Conservation (phyloP, 2,888 invertebrate species). For the Plagodis dolabraria region DNA sequence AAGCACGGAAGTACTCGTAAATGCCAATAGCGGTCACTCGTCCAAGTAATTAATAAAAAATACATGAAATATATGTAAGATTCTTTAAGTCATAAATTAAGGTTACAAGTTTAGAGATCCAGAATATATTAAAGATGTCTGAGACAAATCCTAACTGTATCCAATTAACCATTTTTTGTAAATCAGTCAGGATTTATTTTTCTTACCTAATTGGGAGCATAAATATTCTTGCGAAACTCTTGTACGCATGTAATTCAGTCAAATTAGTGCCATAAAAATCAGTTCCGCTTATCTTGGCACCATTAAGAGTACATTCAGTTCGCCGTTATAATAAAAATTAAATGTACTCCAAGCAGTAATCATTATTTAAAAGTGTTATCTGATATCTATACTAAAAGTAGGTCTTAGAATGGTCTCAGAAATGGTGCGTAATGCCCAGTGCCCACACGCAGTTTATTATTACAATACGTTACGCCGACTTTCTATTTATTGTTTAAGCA, state of each 20-base stretch:
- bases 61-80: too few relatives aligned
- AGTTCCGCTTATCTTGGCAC: conserved; percentile 45
- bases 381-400: conserved; percentile 42
- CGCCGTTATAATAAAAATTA: conserved; percentile 46
- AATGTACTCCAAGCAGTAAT: conserved; percentile 42
- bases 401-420: conserved; percentile 29
- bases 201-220: conserved; percentile 38
- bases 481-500: conserved; percentile 6
- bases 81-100: too few relatives aligned
- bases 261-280: conserved; percentile 50
- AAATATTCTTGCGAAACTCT: conserved; percentile 38
- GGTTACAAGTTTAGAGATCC: too few relatives aligned
- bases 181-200: conserved; percentile 16
- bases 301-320: conserved; percentile 42
- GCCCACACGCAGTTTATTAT: conserved; percentile 26
- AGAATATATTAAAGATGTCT: not conserved
- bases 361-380: conserved; percentile 49
- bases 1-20: too few relatives aligned
- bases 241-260: conserved; percentile 36
- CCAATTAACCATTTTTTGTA: conserved; percentile 8
- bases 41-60: too few relatives aligned
- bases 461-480: conserved; percentile 11
- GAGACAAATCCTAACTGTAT: conserved; percentile 8
- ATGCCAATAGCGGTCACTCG: too few relatives aligned
- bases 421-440: conserved; percentile 28